phyloP scores from a whole-genome alignment of 2,888 invertebrate species.

The Eupithecia inturbata region DNA sequence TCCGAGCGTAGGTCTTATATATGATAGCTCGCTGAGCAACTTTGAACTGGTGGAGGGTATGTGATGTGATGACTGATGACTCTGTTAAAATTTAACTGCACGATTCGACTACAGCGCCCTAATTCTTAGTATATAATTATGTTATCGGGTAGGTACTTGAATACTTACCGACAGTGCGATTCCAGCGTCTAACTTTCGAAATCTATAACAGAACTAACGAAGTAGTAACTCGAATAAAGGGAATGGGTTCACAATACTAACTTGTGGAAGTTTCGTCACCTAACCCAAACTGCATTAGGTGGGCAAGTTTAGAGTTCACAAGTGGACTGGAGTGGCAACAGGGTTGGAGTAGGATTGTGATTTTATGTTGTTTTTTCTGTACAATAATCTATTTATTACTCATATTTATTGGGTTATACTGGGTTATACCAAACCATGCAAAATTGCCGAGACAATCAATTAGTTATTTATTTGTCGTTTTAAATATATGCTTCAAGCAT shows the following conservation, averaged over 20 bases:
- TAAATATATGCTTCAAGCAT: no score
- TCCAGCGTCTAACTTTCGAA: slow-evolving; percentile 3
- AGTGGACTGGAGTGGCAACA: slow-evolving; percentile 41
- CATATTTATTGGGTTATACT: no score
- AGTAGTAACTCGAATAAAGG: slow-evolving; percentile 21
- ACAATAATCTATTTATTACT: not conserved
- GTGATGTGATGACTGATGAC: no score
- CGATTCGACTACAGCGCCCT: not conserved
- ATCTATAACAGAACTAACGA: slow-evolving; percentile 4
- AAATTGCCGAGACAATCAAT: no score
- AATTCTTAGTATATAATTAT: not conserved
- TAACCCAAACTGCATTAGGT: slow-evolving; percentile 36
- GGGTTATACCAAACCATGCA: no score
- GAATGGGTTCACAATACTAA: slow-evolving; percentile 26
- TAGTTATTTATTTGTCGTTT: no score
- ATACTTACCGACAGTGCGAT: not conserved
- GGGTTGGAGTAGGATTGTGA: slow-evolving; percentile 12
- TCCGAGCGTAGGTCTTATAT: no score
- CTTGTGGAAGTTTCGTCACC: slow-evolving; percentile 34
- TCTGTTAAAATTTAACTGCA: no score
- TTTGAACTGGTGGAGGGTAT: no score
- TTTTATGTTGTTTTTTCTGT: not conserved
- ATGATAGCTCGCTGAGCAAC: no score
- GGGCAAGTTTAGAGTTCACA: slow-evolving; percentile 42
- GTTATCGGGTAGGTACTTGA: not conserved